Evolutionary conservation across 2,888 invertebrate species (phyloP).

Genomic region (Caenorhabditis sulstoni): DNA sequence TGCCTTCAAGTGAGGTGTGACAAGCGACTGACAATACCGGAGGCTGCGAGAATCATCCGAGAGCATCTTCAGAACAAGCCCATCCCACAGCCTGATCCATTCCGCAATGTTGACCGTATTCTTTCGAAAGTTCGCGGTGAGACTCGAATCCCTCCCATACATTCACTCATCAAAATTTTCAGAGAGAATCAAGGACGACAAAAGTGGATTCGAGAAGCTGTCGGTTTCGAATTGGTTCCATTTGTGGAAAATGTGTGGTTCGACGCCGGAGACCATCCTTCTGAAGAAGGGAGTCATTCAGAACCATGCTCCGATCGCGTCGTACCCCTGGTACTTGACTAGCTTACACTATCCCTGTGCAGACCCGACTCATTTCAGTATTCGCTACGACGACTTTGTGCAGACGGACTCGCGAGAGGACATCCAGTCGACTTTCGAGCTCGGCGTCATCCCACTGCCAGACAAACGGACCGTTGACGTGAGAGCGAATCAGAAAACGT

Average conservation of each 20-base stretch:
- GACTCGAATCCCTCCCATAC: too few relatives aligned
- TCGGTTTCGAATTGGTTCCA: slow-evolving; percentile 90
- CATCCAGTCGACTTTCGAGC: slow-evolving; percentile 32
- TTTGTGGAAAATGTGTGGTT: slow-evolving; percentile 94
- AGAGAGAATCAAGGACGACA: not conserved
- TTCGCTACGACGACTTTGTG: slow-evolving; percentile 55
- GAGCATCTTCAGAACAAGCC: too few relatives aligned
- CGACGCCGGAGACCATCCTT: slow-evolving; percentile 84
- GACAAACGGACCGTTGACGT: slow-evolving; percentile 20
- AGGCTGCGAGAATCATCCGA: not conserved
- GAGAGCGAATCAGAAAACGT: slow-evolving; percentile 37
- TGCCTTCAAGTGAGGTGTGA: slow-evolving; percentile 13
- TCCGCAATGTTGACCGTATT: too few relatives aligned
- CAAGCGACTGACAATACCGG: slow-evolving; percentile 6
- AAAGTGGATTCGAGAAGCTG: slow-evolving; percentile 31
- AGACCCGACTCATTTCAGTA: slow-evolving; percentile 72
- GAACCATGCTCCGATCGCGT: slow-evolving; percentile 85
- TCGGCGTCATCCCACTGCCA: slow-evolving; percentile 66
- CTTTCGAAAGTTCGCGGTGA: not conserved
- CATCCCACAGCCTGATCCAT: not conserved
- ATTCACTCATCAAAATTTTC: slow-evolving; percentile 5
- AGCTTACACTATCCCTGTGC: too few relatives aligned
- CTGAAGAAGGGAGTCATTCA: slow-evolving; percentile 93
- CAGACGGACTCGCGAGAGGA: slow-evolving; percentile 48
- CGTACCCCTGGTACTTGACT: not conserved